Percentiles rank a stretch among this genome's conserved stretches.
Conservation (phyloP, 2,113 vertebrate genomes). For the Corynorhinus townsendii region DNA sequence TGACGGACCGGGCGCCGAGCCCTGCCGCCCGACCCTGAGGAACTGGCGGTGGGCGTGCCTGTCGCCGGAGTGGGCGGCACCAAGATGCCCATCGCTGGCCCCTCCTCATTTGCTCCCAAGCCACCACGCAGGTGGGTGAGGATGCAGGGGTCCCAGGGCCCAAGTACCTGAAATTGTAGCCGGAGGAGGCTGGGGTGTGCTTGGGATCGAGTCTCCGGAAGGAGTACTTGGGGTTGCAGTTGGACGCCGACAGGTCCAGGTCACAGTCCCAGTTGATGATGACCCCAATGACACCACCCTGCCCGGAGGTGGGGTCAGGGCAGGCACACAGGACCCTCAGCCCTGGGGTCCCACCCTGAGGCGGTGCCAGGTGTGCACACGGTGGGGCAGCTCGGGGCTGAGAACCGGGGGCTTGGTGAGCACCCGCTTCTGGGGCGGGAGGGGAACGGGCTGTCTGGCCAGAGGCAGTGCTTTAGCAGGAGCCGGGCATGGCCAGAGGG, state of each 20-base stretch:
- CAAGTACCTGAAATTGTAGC: slow-evolving; percentile 87
- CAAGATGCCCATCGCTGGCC: neutral
- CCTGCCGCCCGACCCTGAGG: neutral
- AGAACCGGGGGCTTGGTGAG: neutral
- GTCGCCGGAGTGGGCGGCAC: neutral
- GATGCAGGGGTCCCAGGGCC: neutral
- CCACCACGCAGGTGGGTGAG: neutral
- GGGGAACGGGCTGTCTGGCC: neutral
- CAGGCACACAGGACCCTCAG: neutral
- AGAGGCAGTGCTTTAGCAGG: slow-evolving; percentile 34
- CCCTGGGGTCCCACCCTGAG: neutral
- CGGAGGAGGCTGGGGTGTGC: slow-evolving; percentile 76
- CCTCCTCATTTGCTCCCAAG: neutral
- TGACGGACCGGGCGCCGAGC: rapidly evolving
- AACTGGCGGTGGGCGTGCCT: neutral
- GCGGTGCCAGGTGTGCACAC: neutral
- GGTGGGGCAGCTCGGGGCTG: too few species aligned
- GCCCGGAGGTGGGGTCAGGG: neutral
- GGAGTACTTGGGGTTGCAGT: slow-evolving; percentile 87
- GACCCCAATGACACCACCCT: slow-evolving; percentile 89
- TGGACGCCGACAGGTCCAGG: slow-evolving; percentile 82
- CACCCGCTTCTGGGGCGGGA: neutral
- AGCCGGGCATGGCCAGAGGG: neutral
- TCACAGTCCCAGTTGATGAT: slow-evolving; percentile 89
- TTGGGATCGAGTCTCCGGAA: slow-evolving; percentile 86